Conservation (phyloP, 2,797 vertebrate species). For the Danio jaintianensis region DNA sequence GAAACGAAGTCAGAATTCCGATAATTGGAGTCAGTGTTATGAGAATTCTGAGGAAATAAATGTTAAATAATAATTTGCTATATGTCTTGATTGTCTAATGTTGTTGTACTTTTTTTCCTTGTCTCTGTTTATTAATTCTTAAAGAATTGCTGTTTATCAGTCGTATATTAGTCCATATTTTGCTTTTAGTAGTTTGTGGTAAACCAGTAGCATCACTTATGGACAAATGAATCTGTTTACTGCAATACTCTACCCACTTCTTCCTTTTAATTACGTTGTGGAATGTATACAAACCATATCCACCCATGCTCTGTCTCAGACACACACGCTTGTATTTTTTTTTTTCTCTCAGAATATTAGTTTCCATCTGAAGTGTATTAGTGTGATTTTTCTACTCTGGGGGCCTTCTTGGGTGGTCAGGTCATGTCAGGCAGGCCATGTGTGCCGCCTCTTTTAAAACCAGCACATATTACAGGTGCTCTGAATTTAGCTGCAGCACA, state of each 20-base stretch:
- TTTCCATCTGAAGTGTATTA: conserved; percentile 29
- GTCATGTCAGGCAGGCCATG: conserved; percentile 11
- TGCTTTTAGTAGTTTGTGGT: not conserved
- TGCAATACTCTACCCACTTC: not conserved
- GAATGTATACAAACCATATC: not conserved
- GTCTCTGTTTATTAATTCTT: not conserved
- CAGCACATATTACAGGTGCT: conserved; percentile 14
- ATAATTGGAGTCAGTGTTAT: no score
- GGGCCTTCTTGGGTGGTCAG: conserved; percentile 37
- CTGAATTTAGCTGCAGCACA: conserved; percentile 27
- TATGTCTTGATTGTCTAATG: no score
- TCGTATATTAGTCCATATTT: not conserved
- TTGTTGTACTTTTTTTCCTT: not conserved
- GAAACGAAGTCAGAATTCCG: no score
- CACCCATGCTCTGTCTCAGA: conserved; percentile 1
- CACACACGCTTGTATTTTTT: not conserved
- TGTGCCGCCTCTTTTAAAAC: conserved; percentile 23
- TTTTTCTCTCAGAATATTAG: not conserved
- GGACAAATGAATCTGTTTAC: conserved; percentile 9
- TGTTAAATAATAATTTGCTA: no score
- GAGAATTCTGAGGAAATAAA: not conserved
- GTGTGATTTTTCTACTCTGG: conserved; percentile 21
- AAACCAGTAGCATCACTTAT: not conserved
- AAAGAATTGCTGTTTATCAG: not conserved
- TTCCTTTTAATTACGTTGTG: conserved; percentile 6